Evolutionary conservation across 2,113 vertebrate species (phyloP).

Genomic region (Lethenteron camtschaticum): DNA sequence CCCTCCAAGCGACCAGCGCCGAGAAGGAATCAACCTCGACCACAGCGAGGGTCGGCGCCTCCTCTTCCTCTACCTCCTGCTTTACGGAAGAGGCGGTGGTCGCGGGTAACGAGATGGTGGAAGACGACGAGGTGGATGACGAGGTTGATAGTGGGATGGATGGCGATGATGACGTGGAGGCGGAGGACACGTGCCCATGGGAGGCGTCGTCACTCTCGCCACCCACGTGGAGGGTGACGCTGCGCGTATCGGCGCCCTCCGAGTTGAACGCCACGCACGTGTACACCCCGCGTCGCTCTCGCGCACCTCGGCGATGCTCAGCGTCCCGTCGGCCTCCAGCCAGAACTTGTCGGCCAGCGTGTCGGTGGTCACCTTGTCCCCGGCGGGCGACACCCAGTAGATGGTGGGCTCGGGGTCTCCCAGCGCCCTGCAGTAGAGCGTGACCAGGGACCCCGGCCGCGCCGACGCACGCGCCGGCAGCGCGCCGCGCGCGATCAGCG

Average conservation of each 20-base stretch:
- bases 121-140: no score
- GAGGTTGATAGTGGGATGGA: no score
- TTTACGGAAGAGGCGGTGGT: no score
- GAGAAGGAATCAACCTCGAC: not conserved
- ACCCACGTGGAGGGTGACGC: slow-evolving; percentile 26
- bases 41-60: slow-evolving; percentile 48
- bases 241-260: slow-evolving; percentile 33
- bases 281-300: slow-evolving; percentile 29
- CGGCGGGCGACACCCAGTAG: slow-evolving; percentile 69
- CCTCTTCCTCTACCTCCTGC: slow-evolving; percentile 26
- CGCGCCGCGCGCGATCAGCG: slow-evolving; percentile 44
- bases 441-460: slow-evolving; percentile 21
- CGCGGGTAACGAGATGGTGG: no score
- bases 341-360: slow-evolving; percentile 27
- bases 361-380: slow-evolving; percentile 29
- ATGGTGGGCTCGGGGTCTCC: slow-evolving; percentile 66
- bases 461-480: slow-evolving; percentile 39
- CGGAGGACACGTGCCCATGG: slow-evolving; percentile 79
- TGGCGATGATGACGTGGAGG: slow-evolving; percentile 33
- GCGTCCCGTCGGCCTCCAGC: slow-evolving; percentile 24
- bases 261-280: slow-evolving; percentile 40
- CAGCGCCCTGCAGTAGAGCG: slow-evolving; percentile 63
- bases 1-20: not conserved
- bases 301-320: slow-evolving; percentile 27
- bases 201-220: slow-evolving; percentile 64